Evolutionary conservation across 1,140 invertebrate species (phyloP).

Genomic region (Octopus sinensis): DNA sequence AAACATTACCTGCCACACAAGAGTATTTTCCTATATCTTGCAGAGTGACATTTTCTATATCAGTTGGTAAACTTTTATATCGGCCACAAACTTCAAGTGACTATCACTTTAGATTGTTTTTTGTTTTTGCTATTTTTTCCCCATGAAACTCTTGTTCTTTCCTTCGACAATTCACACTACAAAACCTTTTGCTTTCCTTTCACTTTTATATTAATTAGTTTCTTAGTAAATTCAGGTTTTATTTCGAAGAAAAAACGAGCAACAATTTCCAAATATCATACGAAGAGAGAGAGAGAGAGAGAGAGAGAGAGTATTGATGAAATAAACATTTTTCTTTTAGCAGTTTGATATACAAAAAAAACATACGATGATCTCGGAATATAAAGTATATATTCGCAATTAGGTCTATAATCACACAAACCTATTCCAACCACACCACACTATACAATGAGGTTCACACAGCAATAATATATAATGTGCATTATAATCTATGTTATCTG

Average conservation of each 20-base stretch:
- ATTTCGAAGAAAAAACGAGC: conserved; percentile 18
- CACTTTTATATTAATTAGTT: conserved; percentile 58
- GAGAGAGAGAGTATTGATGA: no score
- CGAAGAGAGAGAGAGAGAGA: conserved; percentile 4
- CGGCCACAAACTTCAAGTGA: conserved; percentile 87
- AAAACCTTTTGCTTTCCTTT: conserved; percentile 64
- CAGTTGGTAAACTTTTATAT: conserved; percentile 69
- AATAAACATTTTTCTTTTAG: no score
- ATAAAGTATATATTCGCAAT: no score
- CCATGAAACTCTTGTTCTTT: conserved; percentile 84
- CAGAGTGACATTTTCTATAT: conserved; percentile 70
- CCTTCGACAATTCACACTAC: conserved; percentile 82
- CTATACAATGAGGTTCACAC: no score
- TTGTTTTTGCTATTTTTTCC: conserved; percentile 66
- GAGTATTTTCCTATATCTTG: conserved; percentile 44
- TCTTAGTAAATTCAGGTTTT: conserved; percentile 45
- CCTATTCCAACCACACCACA: no score
- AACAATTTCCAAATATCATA: conserved; percentile 24
- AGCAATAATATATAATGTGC: no score
- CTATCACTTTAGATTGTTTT: conserved; percentile 53
- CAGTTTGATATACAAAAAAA: no score
- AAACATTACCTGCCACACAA: conserved; percentile 39
- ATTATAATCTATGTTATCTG: no score
- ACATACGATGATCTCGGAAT: no score
- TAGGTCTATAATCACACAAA: no score